Percentiles rank a stretch among this genome's conserved stretches.
Conservation (phyloP, 35 echinoderm and acorn worm genomes). For the Diadema setosum region DNA sequence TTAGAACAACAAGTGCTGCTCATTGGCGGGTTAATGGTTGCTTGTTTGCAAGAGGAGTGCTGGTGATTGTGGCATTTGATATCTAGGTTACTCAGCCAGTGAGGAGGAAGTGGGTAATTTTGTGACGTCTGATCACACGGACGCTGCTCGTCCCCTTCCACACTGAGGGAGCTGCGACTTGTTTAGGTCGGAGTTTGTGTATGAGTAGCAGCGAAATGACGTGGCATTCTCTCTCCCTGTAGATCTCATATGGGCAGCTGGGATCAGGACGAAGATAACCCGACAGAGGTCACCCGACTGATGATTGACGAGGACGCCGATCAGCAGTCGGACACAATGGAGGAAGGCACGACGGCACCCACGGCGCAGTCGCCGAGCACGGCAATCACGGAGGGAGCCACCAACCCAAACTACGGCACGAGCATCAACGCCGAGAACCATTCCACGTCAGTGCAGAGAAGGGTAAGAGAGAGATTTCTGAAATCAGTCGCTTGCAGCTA, state of each 20-base stretch:
- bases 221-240: background rate
- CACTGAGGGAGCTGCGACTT: too few species aligned
- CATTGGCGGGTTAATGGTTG: too few species aligned
- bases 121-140: constrained; percentile 2
- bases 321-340: background rate
- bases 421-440: background rate
- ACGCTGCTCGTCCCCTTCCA: background rate
- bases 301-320: background rate
- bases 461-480: background rate
- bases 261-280: constrained; percentile 1
- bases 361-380: background rate
- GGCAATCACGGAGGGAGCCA: background rate
- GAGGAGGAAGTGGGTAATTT: background rate
- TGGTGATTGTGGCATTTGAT: too few species aligned
- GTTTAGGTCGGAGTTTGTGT: too few species aligned
- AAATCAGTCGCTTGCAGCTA: too few species aligned
- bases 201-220: too few species aligned
- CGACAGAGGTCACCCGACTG: background rate
- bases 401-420: background rate
- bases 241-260: background rate
- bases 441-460: background rate
- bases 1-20: too few species aligned
- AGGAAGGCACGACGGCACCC: background rate
- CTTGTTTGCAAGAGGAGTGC: too few species aligned
- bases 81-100: background rate